Conservation (phyloP, 2,113 vertebrate species). For the Acrocephalus arundinaceus region DNA sequence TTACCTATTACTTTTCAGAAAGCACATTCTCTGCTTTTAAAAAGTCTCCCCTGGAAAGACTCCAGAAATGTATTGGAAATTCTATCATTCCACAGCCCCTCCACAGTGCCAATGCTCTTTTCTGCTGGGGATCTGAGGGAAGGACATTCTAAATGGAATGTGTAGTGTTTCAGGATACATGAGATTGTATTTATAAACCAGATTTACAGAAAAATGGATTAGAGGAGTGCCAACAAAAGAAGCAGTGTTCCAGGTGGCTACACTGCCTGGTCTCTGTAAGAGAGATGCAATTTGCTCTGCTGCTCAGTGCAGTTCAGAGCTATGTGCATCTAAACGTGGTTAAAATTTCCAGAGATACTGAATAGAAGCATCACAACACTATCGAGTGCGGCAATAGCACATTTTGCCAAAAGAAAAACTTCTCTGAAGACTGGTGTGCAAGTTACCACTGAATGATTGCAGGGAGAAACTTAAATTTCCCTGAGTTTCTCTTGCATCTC, state of each 20-base stretch:
- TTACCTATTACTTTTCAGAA: not conserved
- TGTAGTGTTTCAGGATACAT: not conserved
- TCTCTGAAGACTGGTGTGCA: not conserved
- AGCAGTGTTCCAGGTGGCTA: not conserved
- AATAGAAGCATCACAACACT: not conserved
- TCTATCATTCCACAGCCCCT: rapidly evolving
- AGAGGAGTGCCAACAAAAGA: not conserved
- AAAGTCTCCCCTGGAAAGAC: not conserved
- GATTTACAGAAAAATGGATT: not conserved
- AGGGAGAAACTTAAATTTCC: not conserved
- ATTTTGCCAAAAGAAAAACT: not conserved
- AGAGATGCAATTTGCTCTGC: not conserved
- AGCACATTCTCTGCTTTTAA: not conserved
- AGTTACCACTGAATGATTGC: not conserved
- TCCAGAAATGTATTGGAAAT: not conserved
- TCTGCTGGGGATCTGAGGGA: not conserved
- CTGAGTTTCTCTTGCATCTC: not conserved
- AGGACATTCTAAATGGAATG: not conserved
- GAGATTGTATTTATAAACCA: not conserved
- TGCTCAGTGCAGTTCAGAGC: rapidly evolving
- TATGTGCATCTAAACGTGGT: not conserved
- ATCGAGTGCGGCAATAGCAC: not conserved
- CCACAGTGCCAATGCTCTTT: rapidly evolving
- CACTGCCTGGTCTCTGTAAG: not conserved
- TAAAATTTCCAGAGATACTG: not conserved